Base-by-base conservation (phyloP, 2,797 vertebrate species). In the Lithobates sylvaticus region DNA sequence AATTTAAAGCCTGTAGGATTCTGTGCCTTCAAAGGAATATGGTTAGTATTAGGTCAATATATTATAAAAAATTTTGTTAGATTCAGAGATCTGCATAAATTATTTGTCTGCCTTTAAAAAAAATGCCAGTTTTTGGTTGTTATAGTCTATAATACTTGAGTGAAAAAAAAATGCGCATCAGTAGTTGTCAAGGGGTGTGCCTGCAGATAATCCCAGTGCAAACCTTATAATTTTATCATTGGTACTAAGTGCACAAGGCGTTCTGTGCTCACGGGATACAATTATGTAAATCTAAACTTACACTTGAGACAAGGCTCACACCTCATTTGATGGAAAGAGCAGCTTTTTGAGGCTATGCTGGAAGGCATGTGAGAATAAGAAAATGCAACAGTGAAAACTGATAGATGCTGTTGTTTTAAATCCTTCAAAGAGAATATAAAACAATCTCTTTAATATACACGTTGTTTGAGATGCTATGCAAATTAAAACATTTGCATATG, bases 401-500 rank as follows among this genome's bases (percentile, higher is more conserved):
- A 13, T 39, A 47, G 68, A 79, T 64, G 77, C 68, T 50, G 67
- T 79, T 50, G 36, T 69, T 78, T 44, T 69, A 79, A 79, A 47
- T 67, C 64, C 44, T 69, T 79, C 27, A 79, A 79, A 69, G 77
- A 39, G 67, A 79, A 47, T 26, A 42, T 78, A 68, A 78, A 78
- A 26, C 64, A 29, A 1, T 67, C 13, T 65, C 76, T 26, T 65
- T 36, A 27, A 16, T 23, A 79, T n/a, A 47, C 27, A 32, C 2
- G 13, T 32, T 47, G 65, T 65, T 68, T 47, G 64, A 26, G 54
- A 79, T 69, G 36, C 27, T 47, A 79, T 79, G 77, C 77, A 79
- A 65, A 79, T 79, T 50, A 18, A 69, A 68, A 47, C 16, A 79
- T 79, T 69, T 79, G 77, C 77, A 79, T 79, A 79, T 47, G n/a